Percentiles rank a stretch among this genome's conserved stretches.
phyloP scores from a whole-genome alignment of 2,113 vertebrate species.

The Oryzias woworae region DNA sequence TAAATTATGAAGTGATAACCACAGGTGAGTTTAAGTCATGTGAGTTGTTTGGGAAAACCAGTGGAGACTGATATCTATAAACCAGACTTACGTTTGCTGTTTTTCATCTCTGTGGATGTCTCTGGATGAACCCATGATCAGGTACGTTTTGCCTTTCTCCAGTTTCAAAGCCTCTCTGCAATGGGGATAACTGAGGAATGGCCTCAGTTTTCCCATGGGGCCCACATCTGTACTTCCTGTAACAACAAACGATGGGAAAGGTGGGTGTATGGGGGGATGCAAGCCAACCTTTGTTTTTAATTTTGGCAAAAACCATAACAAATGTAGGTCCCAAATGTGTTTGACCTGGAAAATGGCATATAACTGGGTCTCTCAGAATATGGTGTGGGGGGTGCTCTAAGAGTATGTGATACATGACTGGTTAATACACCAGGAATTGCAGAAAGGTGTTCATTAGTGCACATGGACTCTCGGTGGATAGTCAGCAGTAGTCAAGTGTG shows the following conservation, averaged over 20 bases:
- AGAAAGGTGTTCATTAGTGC: no score
- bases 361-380: no score
- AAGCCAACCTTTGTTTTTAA: no score
- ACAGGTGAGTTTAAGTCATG: background rate
- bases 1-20: no score
- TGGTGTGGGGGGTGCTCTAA: no score
- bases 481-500: no score
- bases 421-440: no score
- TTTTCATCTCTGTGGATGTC: conserved; percentile 30
- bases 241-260: background rate
- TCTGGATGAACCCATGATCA: conserved; percentile 69
- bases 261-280: background rate
- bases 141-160: conserved; percentile 45
- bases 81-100: conserved; percentile 18
- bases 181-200: conserved; percentile 58
- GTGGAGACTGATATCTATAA: background rate
- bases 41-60: background rate
- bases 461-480: no score
- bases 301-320: no score
- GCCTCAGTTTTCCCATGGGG: conserved; percentile 21
- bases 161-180: conserved; percentile 62
- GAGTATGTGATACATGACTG: no score
- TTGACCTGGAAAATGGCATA: no score
- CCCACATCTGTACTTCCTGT: conserved; percentile 54
- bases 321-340: no score